Evolutionary conservation across 2,797 vertebrate genomes (phyloP).

Genomic region (Myotis pilosus): DNA sequence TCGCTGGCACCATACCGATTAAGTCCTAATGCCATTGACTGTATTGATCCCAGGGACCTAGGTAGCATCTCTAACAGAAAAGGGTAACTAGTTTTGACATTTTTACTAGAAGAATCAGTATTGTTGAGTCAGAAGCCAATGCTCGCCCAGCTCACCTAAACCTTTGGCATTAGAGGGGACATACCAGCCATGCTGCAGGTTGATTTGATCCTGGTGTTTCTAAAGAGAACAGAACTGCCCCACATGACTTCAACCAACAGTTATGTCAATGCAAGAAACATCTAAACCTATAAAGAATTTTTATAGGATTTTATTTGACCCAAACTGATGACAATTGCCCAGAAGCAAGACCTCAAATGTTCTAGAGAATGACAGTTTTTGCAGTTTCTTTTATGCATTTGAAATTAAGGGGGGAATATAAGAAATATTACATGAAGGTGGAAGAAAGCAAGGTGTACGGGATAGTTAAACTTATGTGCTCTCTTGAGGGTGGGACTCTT

Average conservation of each 20-base stretch:
- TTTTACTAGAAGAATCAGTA: background rate
- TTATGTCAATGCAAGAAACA: background rate
- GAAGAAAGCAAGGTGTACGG: background rate
- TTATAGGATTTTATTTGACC: background rate
- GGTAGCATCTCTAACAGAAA: background rate
- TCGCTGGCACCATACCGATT: fast-evolving
- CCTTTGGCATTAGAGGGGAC: background rate
- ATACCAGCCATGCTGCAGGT: background rate
- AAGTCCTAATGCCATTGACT: background rate
- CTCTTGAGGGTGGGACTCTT: background rate
- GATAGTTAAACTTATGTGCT: background rate
- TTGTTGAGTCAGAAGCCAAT: background rate
- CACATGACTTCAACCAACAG: background rate
- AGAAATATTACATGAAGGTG: background rate
- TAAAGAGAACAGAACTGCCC: background rate
- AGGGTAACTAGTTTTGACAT: background rate
- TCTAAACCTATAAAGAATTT: background rate
- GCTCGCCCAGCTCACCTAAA: background rate
- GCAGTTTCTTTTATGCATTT: background rate
- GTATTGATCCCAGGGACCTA: background rate
- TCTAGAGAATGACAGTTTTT: background rate
- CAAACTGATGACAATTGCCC: background rate
- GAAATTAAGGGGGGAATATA: background rate
- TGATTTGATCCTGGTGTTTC: background rate
- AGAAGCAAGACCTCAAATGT: background rate